Conservation (phyloP, 92 coral and sea anemone species). For the Blastomussa wellsi region DNA sequence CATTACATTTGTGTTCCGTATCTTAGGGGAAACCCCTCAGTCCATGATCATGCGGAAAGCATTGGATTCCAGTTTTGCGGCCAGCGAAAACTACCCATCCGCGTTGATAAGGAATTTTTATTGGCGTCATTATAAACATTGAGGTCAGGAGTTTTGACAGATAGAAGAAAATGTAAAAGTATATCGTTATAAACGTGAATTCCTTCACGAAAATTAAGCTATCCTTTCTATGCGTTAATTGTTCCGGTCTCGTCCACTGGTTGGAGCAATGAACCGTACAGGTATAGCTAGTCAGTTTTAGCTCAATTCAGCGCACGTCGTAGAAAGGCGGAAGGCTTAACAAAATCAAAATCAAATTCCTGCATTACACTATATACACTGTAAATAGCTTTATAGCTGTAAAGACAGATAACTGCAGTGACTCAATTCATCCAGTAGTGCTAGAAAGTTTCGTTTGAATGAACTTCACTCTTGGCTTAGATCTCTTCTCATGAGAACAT, state of each 20-base stretch:
- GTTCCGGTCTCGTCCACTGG: background rate
- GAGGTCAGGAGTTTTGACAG: background rate
- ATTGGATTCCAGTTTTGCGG: background rate
- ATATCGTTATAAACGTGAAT: background rate
- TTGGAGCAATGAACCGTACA: background rate
- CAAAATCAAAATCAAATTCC: background rate
- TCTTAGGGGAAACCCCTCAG: conserved; percentile 6
- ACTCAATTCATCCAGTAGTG: background rate
- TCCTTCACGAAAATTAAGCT: background rate
- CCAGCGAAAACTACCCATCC: background rate
- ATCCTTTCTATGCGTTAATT: background rate
- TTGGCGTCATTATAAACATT: background rate
- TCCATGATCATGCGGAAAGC: too few species aligned
- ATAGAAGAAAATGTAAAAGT: background rate
- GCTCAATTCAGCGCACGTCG: conserved; percentile 3
- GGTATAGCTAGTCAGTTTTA: background rate
- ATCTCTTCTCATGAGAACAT: too few species aligned
- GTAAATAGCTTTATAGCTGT: too few species aligned
- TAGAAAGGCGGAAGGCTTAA: background rate
- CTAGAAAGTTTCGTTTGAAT: background rate
- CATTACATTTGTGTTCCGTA: background rate
- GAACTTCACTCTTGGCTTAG: background rate
- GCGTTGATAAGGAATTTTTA: background rate
- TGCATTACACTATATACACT: background rate
- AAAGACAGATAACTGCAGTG: background rate